Base-by-base conservation (phyloP, 2,797 vertebrate species). In the Tinamus major region DNA sequence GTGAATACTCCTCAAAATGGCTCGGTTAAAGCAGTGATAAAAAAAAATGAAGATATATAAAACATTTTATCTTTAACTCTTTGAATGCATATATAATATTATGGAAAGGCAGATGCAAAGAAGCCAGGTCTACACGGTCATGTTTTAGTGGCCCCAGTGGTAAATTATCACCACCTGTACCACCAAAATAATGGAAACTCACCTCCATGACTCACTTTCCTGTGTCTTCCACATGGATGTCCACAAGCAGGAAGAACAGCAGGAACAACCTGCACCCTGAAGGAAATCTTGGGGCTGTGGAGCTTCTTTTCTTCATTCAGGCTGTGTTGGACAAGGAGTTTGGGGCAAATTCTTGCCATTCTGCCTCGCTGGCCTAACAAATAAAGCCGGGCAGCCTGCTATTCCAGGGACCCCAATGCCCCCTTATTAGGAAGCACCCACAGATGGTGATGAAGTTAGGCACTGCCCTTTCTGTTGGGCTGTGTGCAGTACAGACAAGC, bases 361-460 rank as follows among this genome's bases (percentile, higher is more conserved):
- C 67, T 29, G 26, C 46, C n/a, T 33, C 6, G 7, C 46, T 21
- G 26, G 6, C 33, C 46, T 29, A 33, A 51, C 46, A 37, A 49
- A 18, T 19, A 49, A 68, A 13, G 26, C 35, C 33, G 19, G 67
- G 39, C 27, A 17, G 7, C 16, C 42, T 48, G 13, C 23, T 44
- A 35, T 59, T 86, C 31, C 42, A 55, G 42, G 79, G 26, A 15
- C 5, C 41, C 15, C 42, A 7, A 23, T 37, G 37, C 11, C 44
- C 17, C 2, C 19, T 81, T 16, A 37, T 76, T 10, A 13, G 29
- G 13, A 62, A 9, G 6, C 10, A 51, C 2, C 15, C 55, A 46
- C 13, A 37, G 46, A 1, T 3, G 6, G 20, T 1, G n/a, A 1
- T 1, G 31, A 72, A 69, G 13, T 9, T 14, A n/a, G n/a, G 19